A percentile compares a stretch with the other conserved stretches of the same genome.
Evolutionary conservation across 2,797 vertebrate genomes (phyloP).

Genomic region (Anolis apletophallus): DNA sequence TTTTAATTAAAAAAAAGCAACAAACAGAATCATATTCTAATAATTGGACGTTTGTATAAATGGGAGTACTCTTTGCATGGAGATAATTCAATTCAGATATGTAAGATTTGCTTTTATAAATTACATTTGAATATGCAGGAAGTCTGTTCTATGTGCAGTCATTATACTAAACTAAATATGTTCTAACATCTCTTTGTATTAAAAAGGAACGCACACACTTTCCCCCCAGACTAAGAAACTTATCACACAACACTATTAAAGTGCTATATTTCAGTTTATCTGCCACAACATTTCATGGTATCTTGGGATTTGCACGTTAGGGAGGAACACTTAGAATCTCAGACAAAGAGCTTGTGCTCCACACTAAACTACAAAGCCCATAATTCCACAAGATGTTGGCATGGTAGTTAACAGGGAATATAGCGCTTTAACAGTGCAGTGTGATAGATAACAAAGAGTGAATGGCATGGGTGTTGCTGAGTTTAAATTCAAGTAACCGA

Average conservation of each 20-base stretch:
- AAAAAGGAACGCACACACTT: conserved; percentile 41
- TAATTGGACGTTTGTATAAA: conserved; percentile 1
- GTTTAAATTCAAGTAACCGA: conserved; percentile 50
- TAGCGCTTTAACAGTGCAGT: too few species aligned
- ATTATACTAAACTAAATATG: conserved; percentile 63
- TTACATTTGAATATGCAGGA: background rate
- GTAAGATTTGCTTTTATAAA: conserved; percentile 10
- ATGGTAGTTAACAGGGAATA: too few species aligned
- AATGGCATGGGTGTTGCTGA: conserved; percentile 60
- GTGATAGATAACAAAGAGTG: conserved; percentile 52
- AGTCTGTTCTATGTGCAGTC: conserved; percentile 13
- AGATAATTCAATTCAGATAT: conserved; percentile 1
- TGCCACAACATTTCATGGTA: too few species aligned
- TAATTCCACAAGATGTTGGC: too few species aligned
- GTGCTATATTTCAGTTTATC: too few species aligned
- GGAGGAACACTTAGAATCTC: too few species aligned
- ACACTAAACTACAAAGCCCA: too few species aligned
- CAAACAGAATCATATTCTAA: background rate
- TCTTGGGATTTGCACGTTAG: too few species aligned
- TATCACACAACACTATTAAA: too few species aligned
- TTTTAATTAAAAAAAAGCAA: background rate
- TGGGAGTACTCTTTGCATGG: background rate
- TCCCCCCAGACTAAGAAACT: background rate
- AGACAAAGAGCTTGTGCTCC: too few species aligned
- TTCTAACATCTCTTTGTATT: conserved; percentile 62